A percentile compares a stretch with the other conserved stretches of the same genome.
Conservation (phyloP, 2,113 vertebrate species). For the Pangasianodon gigas region DNA sequence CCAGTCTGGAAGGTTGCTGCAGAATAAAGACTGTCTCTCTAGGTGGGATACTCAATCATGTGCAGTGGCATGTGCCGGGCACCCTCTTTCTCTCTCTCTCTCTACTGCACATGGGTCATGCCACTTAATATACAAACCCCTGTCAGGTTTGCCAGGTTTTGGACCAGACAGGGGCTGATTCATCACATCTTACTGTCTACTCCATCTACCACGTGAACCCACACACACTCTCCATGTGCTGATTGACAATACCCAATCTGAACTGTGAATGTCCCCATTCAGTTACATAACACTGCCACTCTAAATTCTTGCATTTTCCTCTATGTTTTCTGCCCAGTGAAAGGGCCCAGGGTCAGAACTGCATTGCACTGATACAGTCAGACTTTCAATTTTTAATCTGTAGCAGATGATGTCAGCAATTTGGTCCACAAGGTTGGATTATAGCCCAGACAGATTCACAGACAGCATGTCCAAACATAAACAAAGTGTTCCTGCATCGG, state of each 20-base stretch:
- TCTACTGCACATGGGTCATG: not conserved
- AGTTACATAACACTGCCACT: constrained; percentile 22
- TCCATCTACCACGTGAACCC: constrained; percentile 2
- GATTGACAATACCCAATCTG: constrained; percentile 9
- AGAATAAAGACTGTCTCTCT: constrained; percentile 6
- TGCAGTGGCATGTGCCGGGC: not conserved
- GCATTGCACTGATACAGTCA: not conserved
- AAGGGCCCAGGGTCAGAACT: not conserved
- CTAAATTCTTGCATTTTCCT: not conserved
- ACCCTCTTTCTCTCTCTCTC: not conserved
- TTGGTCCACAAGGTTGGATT: not conserved
- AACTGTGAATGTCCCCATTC: not conserved
- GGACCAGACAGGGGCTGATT: not conserved
- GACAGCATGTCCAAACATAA: not conserved
- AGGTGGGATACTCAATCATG: constrained; percentile 6
- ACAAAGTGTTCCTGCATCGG: constrained; percentile 5
- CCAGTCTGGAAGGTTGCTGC: not conserved
- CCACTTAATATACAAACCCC: not conserved
- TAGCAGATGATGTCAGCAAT: constrained; percentile 11
- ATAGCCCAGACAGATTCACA: not conserved
- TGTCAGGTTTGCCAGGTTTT: constrained; percentile 12
- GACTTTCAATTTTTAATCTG: not conserved
- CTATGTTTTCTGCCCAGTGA: not conserved
- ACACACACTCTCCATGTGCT: not conserved
- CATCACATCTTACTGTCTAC: not conserved